Base-by-base conservation (phyloP, 1,140 invertebrate species). In the Ectropis grisescens region DNA sequence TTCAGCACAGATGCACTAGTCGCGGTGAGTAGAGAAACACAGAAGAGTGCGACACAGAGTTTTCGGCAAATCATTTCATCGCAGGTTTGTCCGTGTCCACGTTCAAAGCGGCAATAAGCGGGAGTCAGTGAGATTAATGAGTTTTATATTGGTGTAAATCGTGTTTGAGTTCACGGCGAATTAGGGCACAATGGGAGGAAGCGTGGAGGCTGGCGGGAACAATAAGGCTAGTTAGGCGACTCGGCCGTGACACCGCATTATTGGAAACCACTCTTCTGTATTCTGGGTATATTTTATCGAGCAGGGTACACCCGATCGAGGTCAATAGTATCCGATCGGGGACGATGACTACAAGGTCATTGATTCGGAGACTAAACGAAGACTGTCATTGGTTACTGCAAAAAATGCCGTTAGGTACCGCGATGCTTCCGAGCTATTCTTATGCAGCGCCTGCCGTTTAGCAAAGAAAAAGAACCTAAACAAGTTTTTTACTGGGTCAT, bases 101-200 rank as follows among this genome's bases (percentile, higher is more conserved):
- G 47, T 34, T 38, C 27, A 34, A 30, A 45, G 30, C 26, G 25
- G 36, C 44, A 67, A 58, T 69, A 54, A 41, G 35, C 48, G 39
- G 41, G 39, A 50, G 13, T 41, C 23, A 13, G 24, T 29, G 48
- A 39, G 47, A 34, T 41, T 50, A 67, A 66, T 64, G 46, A 58
- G 47, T 75, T 75, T 80, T 83, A 83, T 81, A 80, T 58, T 40
- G 47, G 33, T 45, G 41, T 30, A 44, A 67, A 57, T 66, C 53
- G 60, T 55, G 67, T 61, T 66, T 60, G 47, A 64, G 61, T 83
- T 82, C 79, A 74, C 60, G 75, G 67, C 46, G 34, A 39, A 58
- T 83, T 68, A 71, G 37, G 42, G 38, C 31, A 83, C 80, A 83
- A 83, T 82, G 61, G 57, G 74, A 79, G 82, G 82, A 83, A 82